These are phyloP conservation scores for Parnassius glacialis DNA, from an alignment of 2,888 invertebrate genomes.

Conservation along the genomic window DNA sequence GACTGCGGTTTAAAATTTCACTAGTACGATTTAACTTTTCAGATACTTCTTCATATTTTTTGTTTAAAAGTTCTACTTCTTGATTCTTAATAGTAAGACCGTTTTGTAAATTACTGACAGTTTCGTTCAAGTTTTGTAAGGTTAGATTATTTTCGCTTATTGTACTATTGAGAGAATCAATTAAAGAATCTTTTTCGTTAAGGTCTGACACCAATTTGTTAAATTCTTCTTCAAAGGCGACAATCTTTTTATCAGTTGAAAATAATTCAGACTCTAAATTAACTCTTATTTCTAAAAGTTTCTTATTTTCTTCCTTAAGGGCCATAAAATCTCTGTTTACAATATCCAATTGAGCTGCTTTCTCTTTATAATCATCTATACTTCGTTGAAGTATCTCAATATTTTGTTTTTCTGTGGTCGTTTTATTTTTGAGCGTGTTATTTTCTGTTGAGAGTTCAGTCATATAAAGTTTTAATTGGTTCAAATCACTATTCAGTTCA, in stretches of 20 bases:
- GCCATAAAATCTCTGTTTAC: conserved; percentile 44
- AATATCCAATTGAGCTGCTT: conserved; percentile 43
- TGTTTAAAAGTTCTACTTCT: conserved; percentile 54
- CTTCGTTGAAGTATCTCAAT: conserved; percentile 38
- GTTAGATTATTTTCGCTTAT: conserved; percentile 45
- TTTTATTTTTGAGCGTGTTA: conserved; percentile 40
- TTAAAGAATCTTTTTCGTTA: conserved; percentile 65
- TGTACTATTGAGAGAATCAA: conserved; percentile 40
- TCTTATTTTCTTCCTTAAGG: conserved; percentile 52
- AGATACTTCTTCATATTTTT: conserved; percentile 40
- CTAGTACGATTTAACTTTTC: conserved; percentile 39
- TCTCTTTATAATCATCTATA: conserved; percentile 45
- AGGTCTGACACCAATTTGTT: conserved; percentile 56
- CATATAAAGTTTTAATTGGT: conserved; percentile 36
- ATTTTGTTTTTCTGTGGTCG: conserved; percentile 34
- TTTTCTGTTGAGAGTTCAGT: conserved; percentile 42
- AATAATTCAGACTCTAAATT: conserved; percentile 54
- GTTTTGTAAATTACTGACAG: conserved; percentile 35
- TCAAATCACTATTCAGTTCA: conserved; percentile 39
- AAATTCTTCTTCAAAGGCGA: conserved; percentile 65
- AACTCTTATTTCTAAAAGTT: conserved; percentile 44
- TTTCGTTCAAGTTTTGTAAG: conserved; percentile 31
- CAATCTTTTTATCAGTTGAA: conserved; percentile 53
- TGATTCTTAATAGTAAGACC: conserved; percentile 49
- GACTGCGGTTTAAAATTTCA: conserved; percentile 39